These are phyloP conservation scores for Silvanus unidentatus DNA, from an alignment of 2,888 invertebrate genomes.

Conservation along the genomic window DNA sequence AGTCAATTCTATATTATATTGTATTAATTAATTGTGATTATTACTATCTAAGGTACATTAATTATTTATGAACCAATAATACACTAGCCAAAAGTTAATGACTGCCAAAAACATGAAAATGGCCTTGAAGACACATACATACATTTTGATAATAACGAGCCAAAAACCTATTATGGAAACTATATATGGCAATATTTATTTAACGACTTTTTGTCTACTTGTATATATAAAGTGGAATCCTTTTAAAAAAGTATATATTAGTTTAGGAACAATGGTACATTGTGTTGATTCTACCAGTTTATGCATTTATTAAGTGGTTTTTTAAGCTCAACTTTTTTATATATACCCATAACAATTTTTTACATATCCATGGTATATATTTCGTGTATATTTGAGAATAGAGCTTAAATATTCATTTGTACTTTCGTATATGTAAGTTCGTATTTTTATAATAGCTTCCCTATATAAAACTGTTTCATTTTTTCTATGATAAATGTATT, in stretches of 20 bases:
- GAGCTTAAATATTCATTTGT: slow-evolving; percentile 25
- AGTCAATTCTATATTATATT: background rate
- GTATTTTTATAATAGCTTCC: slow-evolving; percentile 26
- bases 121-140: slow-evolving; percentile 17
- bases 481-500: slow-evolving; percentile 27
- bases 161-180: too few relatives aligned
- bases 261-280: too few relatives aligned
- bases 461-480: slow-evolving; percentile 20
- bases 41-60: slow-evolving; percentile 16
- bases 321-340: slow-evolving; percentile 2
- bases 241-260: too few relatives aligned
- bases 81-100: slow-evolving; percentile 23
- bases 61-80: too few relatives aligned
- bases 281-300: background rate
- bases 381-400: slow-evolving; percentile 15
- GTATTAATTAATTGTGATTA: background rate
- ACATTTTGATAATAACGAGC: too few relatives aligned
- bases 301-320: slow-evolving; percentile 3
- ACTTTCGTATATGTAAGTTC: slow-evolving; percentile 26
- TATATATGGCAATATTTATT: too few relatives aligned
- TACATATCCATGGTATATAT: slow-evolving; percentile 8
- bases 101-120: slow-evolving; percentile 26
- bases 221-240: too few relatives aligned
- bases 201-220: too few relatives aligned
- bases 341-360: slow-evolving; percentile 4